A percentile compares a stretch with the other conserved stretches of the same genome.
These are phyloP conservation scores for Sphenopsis melanotis DNA, from an alignment of 2,797 vertebrate genomes.

Conservation along the genomic window DNA sequence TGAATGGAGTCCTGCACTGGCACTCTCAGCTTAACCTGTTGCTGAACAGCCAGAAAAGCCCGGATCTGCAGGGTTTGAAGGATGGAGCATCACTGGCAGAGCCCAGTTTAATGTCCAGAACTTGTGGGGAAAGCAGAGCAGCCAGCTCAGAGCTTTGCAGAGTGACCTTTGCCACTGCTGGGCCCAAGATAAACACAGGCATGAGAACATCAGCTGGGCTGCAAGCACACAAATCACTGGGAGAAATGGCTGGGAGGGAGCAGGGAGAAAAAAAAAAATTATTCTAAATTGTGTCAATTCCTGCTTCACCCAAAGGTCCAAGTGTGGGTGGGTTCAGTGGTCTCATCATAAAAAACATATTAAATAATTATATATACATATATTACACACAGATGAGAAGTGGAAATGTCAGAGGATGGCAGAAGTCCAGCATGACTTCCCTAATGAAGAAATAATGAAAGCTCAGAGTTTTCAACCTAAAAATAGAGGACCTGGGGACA, in stretches of 20 bases:
- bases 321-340: neutral
- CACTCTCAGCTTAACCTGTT: neutral
- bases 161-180: neutral
- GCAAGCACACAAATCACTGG: neutral
- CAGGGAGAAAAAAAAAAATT: neutral
- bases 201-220: neutral
- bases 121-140: neutral
- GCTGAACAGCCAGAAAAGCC: rapidly evolving
- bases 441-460: neutral
- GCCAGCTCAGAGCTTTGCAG: neutral
- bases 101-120: rapidly evolving
- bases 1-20: neutral
- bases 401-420: neutral
- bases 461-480: neutral
- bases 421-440: neutral
- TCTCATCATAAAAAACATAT: neutral
- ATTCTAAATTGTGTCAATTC: neutral
- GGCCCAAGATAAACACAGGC: neutral
- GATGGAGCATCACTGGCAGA: neutral
- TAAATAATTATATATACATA: neutral
- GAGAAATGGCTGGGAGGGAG: neutral
- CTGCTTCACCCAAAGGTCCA: neutral
- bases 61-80: rapidly evolving
- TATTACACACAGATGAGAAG: neutral
- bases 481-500: neutral